Evolutionary conservation across 2,113 vertebrate species (phyloP), one percentile per base, ranked within the genome.

Genomic region (Piaya cayana): DNA sequence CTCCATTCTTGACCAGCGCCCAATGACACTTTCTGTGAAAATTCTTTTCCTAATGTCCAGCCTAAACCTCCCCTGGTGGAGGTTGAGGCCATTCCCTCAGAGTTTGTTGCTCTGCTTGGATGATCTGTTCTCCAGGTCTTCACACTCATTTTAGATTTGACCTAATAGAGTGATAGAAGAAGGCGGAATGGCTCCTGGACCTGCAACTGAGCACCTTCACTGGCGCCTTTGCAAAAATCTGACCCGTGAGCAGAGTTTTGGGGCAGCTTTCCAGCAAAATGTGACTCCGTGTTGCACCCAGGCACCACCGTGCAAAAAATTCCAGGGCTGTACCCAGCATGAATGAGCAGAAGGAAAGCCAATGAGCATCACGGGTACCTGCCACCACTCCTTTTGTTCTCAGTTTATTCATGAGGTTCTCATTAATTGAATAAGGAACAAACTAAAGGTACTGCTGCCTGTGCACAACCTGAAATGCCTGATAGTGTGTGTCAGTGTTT

Each of bases 401-500:
- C 4, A n/a, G 0, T 49, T 50, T 14, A 4, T 39, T 64, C 9
- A 5, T 7, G 11, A 29, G 13, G 15, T 65, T 15, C 3, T 19
- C 22, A 29, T 29, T 22, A 62, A 29, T 0, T 42, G 26, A 49
- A 30, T 34, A 5, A 55, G 42, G 25, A 86, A 6, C 10, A 72
- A 56, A 82, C 39, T 17, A 47, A 63, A 68, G 3, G 3, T 8
- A 2, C n/a, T 26, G 39, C 18, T 79, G 10, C 42, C 32, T 45
- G 13, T 22, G 25, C 19, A 63, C 8, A 12, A 19, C 22, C 23
- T 23, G 27, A 11, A 23, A 18, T 74, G 22, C n/a, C 29, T 20
- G 9, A 27, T 0, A 0, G 6, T 19, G 32, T 14, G 20, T 3
- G 2, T 6, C 0, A 0, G 4, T 22, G 6, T 19, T 72, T 32